phyloP scores from a whole-genome alignment of 1,140 invertebrate genomes.

The Drosophila leontia region DNA sequence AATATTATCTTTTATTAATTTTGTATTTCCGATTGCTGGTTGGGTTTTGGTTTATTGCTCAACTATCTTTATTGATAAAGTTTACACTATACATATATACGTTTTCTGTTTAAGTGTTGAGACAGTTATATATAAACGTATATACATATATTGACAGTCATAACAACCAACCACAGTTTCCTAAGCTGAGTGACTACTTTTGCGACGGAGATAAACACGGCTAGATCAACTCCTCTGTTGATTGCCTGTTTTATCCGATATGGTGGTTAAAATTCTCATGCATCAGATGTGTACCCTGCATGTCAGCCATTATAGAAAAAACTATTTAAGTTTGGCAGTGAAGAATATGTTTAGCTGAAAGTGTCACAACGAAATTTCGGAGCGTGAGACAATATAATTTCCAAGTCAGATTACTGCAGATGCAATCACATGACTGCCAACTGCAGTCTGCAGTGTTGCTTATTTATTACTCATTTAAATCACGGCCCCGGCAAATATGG shows the following conservation, averaged over 20 bases:
- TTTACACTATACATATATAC: not conserved
- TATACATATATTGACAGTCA: not conserved
- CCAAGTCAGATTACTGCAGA: not conserved
- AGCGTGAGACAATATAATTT: not conserved
- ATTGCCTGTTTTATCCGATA: no score
- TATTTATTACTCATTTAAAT: slow-evolving; percentile 16
- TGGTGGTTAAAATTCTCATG: not conserved
- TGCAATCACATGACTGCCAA: slow-evolving; percentile 21
- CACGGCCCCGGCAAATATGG: not conserved
- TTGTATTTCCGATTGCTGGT: not conserved
- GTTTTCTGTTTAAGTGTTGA: no score
- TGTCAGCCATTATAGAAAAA: no score
- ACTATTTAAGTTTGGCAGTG: not conserved
- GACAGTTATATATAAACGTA: no score
- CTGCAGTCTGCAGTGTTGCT: not conserved
- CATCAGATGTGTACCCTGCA: not conserved
- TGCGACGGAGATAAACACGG: not conserved
- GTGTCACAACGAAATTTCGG: not conserved
- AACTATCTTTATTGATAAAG: not conserved
- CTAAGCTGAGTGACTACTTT: not conserved
- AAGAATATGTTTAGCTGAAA: not conserved
- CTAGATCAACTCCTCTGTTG: not conserved
- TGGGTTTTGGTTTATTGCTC: not conserved
- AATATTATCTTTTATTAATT: not conserved
- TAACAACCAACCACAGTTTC: not conserved